Evolutionary conservation across 2,888 invertebrate species (phyloP).

Genomic region (Tinea pellionella): DNA sequence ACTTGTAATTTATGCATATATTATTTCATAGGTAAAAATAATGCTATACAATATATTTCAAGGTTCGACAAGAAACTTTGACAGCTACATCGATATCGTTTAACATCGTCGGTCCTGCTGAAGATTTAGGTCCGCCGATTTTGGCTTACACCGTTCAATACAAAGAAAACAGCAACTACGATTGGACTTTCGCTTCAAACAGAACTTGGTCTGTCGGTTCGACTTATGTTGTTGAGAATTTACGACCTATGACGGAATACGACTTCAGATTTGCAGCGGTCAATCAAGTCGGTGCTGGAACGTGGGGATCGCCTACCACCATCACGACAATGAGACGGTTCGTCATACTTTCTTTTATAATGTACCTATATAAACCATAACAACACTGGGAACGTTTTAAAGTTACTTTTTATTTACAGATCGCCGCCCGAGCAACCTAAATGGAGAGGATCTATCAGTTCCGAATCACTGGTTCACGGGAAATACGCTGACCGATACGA

Average conservation of each 20-base stretch:
- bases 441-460: slow-evolving; percentile 53
- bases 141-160: slow-evolving; percentile 81
- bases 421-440: slow-evolving; percentile 78
- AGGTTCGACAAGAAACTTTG: slow-evolving; percentile 75
- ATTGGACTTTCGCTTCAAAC: slow-evolving; percentile 77
- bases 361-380: neutral
- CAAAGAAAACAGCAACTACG: slow-evolving; percentile 73
- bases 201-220: slow-evolving; percentile 85
- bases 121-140: slow-evolving; percentile 81
- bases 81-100: slow-evolving; percentile 90
- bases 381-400: neutral
- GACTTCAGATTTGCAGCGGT: slow-evolving; percentile 86
- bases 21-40: too few species aligned
- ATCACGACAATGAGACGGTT: slow-evolving; percentile 79
- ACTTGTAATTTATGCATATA: too few species aligned
- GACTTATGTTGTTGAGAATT: slow-evolving; percentile 82
- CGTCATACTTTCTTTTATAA: neutral
- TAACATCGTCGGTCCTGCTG: slow-evolving; percentile 78
- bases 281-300: slow-evolving; percentile 85
- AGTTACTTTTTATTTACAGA: slow-evolving; percentile 29
- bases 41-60: too few species aligned
- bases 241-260: slow-evolving; percentile 82
- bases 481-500: slow-evolving; percentile 83
- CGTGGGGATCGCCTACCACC: slow-evolving; percentile 74
- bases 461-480: slow-evolving; percentile 56